These are phyloP conservation scores for Meganola albula DNA, from an alignment of 2,888 invertebrate species.

Conservation along the genomic window DNA sequence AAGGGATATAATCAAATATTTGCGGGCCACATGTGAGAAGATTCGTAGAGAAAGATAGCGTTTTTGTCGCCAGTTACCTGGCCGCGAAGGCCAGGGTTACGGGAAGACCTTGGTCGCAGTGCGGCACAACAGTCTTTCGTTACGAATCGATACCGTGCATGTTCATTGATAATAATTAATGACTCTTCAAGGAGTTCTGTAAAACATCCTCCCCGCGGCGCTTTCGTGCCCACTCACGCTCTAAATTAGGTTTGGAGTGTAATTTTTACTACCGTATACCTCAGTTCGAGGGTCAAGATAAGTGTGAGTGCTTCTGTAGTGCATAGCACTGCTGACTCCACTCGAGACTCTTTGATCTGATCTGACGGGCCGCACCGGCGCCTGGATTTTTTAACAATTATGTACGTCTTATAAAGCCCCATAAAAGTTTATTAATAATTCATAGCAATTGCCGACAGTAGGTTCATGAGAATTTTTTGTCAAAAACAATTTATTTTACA, in stretches of 20 bases:
- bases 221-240: slow-evolving; percentile 48
- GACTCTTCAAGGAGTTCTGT: slow-evolving; percentile 35
- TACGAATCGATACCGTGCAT: slow-evolving; percentile 63
- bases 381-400: slow-evolving; percentile 31
- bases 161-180: slow-evolving; percentile 68
- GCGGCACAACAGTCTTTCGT: slow-evolving; percentile 54
- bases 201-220: slow-evolving; percentile 44
- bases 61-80: slow-evolving; percentile 48
- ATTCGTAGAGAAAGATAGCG: slow-evolving; percentile 41
- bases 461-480: slow-evolving; percentile 46
- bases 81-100: slow-evolving; percentile 31
- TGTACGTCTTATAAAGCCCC: slow-evolving; percentile 41
- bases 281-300: slow-evolving; percentile 62
- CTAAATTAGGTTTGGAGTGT: slow-evolving; percentile 60
- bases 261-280: slow-evolving; percentile 73
- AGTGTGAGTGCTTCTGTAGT: slow-evolving; percentile 59
- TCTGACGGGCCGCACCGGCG: slow-evolving; percentile 38
- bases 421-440: slow-evolving; percentile 52
- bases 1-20: slow-evolving; percentile 49
- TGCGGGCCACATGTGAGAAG: slow-evolving; percentile 47
- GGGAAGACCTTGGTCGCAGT: slow-evolving; percentile 49
- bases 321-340: slow-evolving; percentile 40
- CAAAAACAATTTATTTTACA: slow-evolving; percentile 47
- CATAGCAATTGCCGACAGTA: slow-evolving; percentile 36
- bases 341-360: slow-evolving; percentile 62